Conservation (phyloP, 2,113 vertebrate species). For the Pontoporia blainvillei region DNA sequence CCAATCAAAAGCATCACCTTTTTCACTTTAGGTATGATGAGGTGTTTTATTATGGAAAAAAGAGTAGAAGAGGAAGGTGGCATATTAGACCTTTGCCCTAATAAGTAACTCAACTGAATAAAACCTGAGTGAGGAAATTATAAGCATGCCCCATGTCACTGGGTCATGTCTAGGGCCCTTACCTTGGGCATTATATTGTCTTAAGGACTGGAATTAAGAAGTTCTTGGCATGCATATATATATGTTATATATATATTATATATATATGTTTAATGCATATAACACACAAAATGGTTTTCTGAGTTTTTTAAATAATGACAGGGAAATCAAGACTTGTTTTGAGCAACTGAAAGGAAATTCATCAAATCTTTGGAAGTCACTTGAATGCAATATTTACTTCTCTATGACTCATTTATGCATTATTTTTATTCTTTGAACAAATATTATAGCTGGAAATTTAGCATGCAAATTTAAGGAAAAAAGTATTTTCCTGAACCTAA, state of each 20-base stretch:
- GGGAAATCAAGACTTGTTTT: not conserved
- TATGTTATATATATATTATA: too few relatives aligned
- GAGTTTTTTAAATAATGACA: not conserved
- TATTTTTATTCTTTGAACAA: not conserved
- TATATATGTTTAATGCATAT: not conserved
- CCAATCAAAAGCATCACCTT: not conserved
- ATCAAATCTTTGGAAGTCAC: not conserved
- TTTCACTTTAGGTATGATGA: not conserved
- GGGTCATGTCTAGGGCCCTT: too few relatives aligned
- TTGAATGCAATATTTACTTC: not conserved
- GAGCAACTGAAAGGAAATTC: not conserved
- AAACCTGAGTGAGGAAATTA: not conserved
- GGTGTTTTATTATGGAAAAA: not conserved
- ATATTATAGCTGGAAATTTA: not conserved
- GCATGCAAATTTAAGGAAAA: not conserved
- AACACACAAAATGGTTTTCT: not conserved
- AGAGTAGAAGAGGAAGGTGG: not conserved
- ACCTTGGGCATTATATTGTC: not conserved
- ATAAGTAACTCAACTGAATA: conserved; percentile 29
- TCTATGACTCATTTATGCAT: not conserved
- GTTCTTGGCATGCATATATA: not conserved
- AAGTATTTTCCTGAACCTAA: not conserved
- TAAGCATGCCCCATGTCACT: not conserved
- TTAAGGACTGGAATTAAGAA: not conserved
- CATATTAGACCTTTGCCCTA: not conserved